Base-by-base conservation (phyloP, 2,113 vertebrate species). In the Aviceda subcristata region DNA sequence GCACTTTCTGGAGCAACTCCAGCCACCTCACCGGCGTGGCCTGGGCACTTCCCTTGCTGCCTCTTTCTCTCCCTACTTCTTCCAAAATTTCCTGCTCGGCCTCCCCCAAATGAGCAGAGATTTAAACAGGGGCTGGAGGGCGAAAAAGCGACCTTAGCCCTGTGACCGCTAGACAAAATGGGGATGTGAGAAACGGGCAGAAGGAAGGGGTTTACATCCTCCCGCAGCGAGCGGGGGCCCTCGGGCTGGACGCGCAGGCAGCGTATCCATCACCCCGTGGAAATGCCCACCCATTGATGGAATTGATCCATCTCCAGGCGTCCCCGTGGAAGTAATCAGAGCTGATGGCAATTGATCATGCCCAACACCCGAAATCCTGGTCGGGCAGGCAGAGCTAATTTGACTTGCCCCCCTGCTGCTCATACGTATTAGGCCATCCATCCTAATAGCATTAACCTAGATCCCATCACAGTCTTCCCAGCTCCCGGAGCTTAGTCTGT, bases 291-390 rank as follows among this genome's bases (percentile, higher is more conserved):
- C 92, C 96, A 90, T 73, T 62, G 95, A 91, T 45, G 95, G 94
- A 38, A 97, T 97, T 94, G 97, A 98, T 97, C 97, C 86, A 90
- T 95, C 95, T 95, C 91, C 88, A 62, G 88, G 94, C 97, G 11
- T 84, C 95, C 95, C 95, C 29, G 3, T 89, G 97, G 97, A 98
- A 97, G 75, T 97, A 97, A 98, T 98, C 90, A 12, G 91, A 97
- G 93, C 95, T 96, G 97, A 98, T 97, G 95, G 97, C 97, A 56
- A 98, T 98, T 87, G 97, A 98, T 98, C 97, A 94, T 53, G 48
- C 60, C 95, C 90, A 72, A 17, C 94, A 66, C 94, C 89, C 80
- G n/a, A 95, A 94, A 95, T 91, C 95, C 96, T 1, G 18, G 48
- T 14, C 24, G 7, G 82, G 82, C 92, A 90, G 97, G 81, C 96